Conservation (phyloP, 2,797 vertebrate species). For the Microctenopoma lineatum region DNA sequence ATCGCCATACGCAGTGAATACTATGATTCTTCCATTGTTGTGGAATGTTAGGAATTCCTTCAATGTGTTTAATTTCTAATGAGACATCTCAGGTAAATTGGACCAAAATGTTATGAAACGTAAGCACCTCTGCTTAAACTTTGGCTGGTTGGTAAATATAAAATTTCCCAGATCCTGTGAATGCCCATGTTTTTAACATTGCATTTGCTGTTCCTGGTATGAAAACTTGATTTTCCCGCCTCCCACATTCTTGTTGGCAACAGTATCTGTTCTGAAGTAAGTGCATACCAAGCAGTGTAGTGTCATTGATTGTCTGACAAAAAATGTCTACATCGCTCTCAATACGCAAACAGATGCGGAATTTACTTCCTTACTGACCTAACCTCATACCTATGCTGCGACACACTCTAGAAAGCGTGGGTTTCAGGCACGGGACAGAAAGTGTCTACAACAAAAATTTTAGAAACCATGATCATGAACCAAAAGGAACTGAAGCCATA, state of each 20-base stretch:
- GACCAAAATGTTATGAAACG: no score
- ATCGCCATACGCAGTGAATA: no score
- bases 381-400: background rate
- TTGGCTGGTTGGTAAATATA: no score
- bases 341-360: background rate
- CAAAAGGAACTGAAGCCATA: slow-evolving; percentile 16
- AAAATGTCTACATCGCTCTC: slow-evolving; percentile 22
- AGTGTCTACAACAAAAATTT: background rate
- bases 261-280: slow-evolving; percentile 23
- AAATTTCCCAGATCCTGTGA: no score
- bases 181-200: no score
- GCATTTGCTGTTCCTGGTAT: no score
- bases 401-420: background rate
- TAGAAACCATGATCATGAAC: background rate
- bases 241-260: slow-evolving; percentile 14
- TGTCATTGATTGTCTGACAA: slow-evolving; percentile 17
- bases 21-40: no score
- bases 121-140: no score
- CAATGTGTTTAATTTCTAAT: no score
- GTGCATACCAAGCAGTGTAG: slow-evolving; percentile 37
- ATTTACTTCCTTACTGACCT: slow-evolving; percentile 4
- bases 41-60: no score
- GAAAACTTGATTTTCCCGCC: background rate
- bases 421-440: slow-evolving; percentile 2
- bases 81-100: no score